Evolutionary conservation across 2,797 vertebrate species (phyloP), one percentile per base, ranked within the genome.

Genomic region (Mormyrops attenuatus): DNA sequence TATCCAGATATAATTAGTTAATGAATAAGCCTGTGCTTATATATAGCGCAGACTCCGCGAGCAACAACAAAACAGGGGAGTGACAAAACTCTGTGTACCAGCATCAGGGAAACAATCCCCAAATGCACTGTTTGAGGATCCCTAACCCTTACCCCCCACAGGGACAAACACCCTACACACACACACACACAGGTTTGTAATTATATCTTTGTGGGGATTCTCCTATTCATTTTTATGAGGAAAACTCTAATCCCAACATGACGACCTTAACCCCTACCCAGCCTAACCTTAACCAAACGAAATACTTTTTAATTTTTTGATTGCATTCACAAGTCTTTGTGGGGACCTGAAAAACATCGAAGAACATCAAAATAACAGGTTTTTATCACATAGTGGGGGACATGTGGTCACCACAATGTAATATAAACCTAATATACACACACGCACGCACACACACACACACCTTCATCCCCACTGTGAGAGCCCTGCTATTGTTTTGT

Each of bases 1-100:
- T 20, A 17, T 55, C 30, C 26, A 87, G 53, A 55, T 41, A 87
- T 87, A n/a, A 57, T 87, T 34, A 85, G 84, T 80, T 80, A 80
- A 80, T 80, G 73, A 80, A 44, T 44, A n/a, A 80, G 73, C 38
- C 20, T 44, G 34, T 44, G 73, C 38, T 44, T 44, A 80, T 44
- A 80, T 80, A 80, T 80, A n/a, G 73, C 0, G 15, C 17, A 44
- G 38, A 80, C 17, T 44, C 73, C 0, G 2, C 0, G 2, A 44
- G 38, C 38, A 80, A 38, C 73, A 80, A 9, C 34, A 80, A 80
- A 44, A 41, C 38, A 6, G 38, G 73, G 38, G 6, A 3, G 69
- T 2, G 17, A 80, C 73, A 41, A 80, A 44, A 41, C 4, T 17
- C 5, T 8, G 44, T 15, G 6, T n/a, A 55, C 20, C 47, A 26